phyloP scores from a whole-genome alignment of 2,797 vertebrate genomes.

The Glossophaga mutica region DNA sequence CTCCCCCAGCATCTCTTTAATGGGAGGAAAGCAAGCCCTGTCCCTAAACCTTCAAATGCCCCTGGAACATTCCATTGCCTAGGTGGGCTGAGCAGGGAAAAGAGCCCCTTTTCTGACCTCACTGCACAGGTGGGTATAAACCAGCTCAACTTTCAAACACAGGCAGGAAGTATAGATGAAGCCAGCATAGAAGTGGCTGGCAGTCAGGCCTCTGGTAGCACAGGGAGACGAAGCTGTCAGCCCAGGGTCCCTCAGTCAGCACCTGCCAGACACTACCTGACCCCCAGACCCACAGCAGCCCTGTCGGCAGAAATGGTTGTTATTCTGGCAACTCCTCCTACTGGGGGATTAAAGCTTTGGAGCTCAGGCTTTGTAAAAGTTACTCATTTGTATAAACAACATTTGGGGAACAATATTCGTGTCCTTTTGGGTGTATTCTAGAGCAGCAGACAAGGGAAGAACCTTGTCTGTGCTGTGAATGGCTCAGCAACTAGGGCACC shows the following conservation, averaged over 20 bases:
- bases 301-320: not conserved
- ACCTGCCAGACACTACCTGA: not conserved
- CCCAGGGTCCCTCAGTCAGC: not conserved
- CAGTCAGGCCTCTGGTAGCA: constrained; percentile 88
- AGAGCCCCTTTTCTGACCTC: constrained; percentile 84
- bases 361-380: not conserved
- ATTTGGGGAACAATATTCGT: not conserved
- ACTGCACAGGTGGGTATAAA: constrained; percentile 88
- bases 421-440: not conserved
- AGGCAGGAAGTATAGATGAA: constrained; percentile 86
- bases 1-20: not conserved
- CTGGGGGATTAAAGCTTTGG: not conserved
- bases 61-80: not conserved
- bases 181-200: constrained; percentile 89
- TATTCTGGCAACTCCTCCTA: not conserved
- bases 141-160: constrained; percentile 88
- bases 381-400: not conserved
- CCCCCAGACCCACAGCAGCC: not conserved
- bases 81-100: not conserved
- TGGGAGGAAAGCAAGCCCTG: not conserved
- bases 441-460: not conserved
- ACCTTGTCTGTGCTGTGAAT: not conserved
- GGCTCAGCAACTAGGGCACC: not conserved
- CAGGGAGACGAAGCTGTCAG: constrained; percentile 36
- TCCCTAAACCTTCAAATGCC: not conserved